Percentiles rank a stretch among this genome's conserved stretches.
Evolutionary conservation across 2,888 invertebrate genomes (phyloP).

Genomic region (Meliscaeva auricollis): DNA sequence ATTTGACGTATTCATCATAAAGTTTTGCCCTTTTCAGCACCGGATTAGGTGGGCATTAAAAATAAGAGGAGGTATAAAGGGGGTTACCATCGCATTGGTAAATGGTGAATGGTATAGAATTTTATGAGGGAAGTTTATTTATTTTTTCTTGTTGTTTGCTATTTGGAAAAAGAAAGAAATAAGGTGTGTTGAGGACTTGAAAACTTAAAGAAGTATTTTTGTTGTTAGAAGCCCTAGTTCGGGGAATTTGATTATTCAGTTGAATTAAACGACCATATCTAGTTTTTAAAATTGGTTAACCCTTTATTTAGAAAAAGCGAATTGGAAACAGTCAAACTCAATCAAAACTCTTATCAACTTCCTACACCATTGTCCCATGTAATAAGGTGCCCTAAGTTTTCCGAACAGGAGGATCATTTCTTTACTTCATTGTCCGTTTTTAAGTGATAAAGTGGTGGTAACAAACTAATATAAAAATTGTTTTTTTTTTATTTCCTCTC

Average conservation of each 20-base stretch:
- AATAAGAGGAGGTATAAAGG: slow-evolving; percentile 2
- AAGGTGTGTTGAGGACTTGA: slow-evolving; percentile 8
- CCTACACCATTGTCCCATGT: no score
- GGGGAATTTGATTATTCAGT: background rate
- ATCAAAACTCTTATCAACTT: no score
- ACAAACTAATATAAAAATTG: no score
- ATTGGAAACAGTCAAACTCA: no score
- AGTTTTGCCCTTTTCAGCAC: slow-evolving; percentile 32
- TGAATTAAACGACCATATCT: background rate
- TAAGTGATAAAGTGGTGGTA: no score
- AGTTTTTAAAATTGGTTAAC: background rate
- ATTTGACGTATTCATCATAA: slow-evolving; percentile 35
- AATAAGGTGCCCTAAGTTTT: no score
- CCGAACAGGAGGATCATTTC: no score
- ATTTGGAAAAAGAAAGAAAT: background rate
- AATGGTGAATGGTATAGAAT: background rate
- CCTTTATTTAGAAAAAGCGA: no score
- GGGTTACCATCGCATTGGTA: background rate
- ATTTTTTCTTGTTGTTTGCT: background rate
- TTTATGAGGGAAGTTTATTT: slow-evolving; percentile 13
- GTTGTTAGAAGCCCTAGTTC: no score
- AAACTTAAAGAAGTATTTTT: background rate
- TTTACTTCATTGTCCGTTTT: no score
- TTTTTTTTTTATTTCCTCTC: no score
- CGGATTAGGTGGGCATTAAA: slow-evolving; percentile 30